These are phyloP conservation scores for Aporrectodea caliginosa DNA, from an alignment of 1,140 invertebrate species.

Conservation along the genomic window DNA sequence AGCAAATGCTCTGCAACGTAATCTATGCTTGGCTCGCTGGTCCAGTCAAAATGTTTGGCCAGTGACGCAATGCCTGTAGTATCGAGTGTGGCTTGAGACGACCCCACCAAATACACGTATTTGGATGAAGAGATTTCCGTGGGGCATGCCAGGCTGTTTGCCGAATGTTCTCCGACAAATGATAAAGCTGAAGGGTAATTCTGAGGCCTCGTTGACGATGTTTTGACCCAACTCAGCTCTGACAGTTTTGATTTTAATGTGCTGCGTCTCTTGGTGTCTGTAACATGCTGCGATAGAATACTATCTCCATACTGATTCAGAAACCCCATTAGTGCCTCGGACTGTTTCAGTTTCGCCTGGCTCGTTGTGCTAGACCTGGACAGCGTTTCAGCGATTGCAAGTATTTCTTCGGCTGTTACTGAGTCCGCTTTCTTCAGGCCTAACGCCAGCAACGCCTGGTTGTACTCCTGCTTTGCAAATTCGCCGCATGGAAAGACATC, in stretches of 20 bases:
- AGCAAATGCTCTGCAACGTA: constrained; percentile 1
- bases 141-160: not conserved
- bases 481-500: not conserved
- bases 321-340: not conserved
- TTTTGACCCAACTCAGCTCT: not conserved
- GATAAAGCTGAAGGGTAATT: constrained; percentile 4
- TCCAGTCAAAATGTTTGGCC: constrained; percentile 16
- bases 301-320: not conserved
- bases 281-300: not conserved
- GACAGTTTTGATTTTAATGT: not conserved
- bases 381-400: not conserved
- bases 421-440: not conserved
- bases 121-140: constrained; percentile 1
- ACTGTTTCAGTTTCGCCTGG: not conserved
- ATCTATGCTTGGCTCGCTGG: not conserved
- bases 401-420: not conserved
- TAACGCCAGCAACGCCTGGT: not conserved
- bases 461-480: not conserved
- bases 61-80: not conserved
- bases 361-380: not conserved
- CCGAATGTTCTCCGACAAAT: not conserved
- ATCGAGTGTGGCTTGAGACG: not conserved
- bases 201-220: not conserved
- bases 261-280: not conserved
- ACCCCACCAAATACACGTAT: constrained; percentile 8